Base-by-base conservation (phyloP, 2,113 vertebrate genomes). In the Thunnus maccoyii region DNA sequence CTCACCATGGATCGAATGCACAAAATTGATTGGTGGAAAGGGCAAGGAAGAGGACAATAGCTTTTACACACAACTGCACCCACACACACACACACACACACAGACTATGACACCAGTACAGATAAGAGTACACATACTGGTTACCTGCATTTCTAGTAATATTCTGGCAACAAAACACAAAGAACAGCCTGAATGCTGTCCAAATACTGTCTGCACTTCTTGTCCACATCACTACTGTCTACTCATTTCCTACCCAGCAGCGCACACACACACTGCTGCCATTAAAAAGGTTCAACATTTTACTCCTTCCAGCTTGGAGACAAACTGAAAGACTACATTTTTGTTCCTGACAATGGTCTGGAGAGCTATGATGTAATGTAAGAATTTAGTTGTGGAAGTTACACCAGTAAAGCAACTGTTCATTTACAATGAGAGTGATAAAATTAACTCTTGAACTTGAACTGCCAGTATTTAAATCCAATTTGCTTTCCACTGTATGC, bases 11-110 rank as follows among this genome's bases (percentile, higher is more conserved):
- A 85, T 81, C 50, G 58, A 83, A 83, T 20, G 56, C 14, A 4
- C 18, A 69, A 54, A 68, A 87, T 85, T 30, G 63, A 85, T 68
- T 64, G 61, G 30, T 70, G 62, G 50, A 82, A 77, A 78, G 80
- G 65, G 48, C 78, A 83, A 67, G 54, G n/a, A 80, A 36, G 51
- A 22, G 51, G 16, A 71, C 44, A 63, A 51, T 48, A 27, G 72
- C 60, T 54, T 27, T 27, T 9, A 10, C 50, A 56, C 52, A 60
- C 44, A 70, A 32, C 52, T 20, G 17, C 25, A 50, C 18, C 3
- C 56, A 52, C 55, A 52, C 14, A 16, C 48, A 50, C 50, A 52
- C 50, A 41, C 36, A 41, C 7, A 36, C 41, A 46, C 47, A 48
- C 9, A 41, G 5, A 41, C 36, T 9, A 0, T 32, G 10, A 52